Percentiles rank a stretch among this genome's conserved stretches.
phyloP scores from a whole-genome alignment of 2,888 invertebrate genomes.

The Apamea sordens region DNA sequence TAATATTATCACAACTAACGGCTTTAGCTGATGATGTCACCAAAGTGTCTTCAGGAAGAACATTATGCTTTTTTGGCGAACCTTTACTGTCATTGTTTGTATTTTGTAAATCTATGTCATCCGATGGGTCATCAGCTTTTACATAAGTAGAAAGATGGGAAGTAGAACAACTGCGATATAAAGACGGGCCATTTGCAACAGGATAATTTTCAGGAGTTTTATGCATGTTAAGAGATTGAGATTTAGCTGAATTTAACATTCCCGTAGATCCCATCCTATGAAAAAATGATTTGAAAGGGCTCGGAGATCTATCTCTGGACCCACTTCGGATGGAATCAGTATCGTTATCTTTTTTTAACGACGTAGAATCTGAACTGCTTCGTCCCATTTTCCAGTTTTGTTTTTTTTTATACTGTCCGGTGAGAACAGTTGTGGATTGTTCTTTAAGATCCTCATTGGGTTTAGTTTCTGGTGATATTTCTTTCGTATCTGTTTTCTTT shows the following conservation, averaged over 20 bases:
- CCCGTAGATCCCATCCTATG: conserved; percentile 94
- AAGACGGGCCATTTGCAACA: conserved; percentile 85
- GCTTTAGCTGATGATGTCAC: conserved; percentile 90
- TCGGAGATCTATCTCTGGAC: conserved; percentile 90
- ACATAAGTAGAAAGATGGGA: conserved; percentile 94
- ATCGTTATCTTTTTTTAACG: conserved; percentile 86
- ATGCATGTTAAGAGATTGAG: conserved; percentile 84
- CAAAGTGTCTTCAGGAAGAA: conserved; percentile 82
- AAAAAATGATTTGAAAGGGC: conserved; percentile 93
- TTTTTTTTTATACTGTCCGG: conserved; percentile 89
- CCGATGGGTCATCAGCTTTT: conserved; percentile 95
- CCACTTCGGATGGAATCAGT: conserved; percentile 87
- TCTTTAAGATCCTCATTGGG: conserved; percentile 77
- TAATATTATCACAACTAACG: conserved; percentile 93
- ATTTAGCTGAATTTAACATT: conserved; percentile 92
- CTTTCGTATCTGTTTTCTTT: conserved; percentile 92
- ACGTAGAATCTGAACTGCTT: conserved; percentile 87
- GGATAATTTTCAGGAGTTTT: conserved; percentile 82
- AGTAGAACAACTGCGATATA: conserved; percentile 94
- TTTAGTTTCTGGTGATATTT: conserved; percentile 84
- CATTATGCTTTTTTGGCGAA: conserved; percentile 80
- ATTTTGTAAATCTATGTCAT: conserved; percentile 92
- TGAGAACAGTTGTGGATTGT: conserved; percentile 79
- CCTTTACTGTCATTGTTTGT: conserved; percentile 81
- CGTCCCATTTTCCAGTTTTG: conserved; percentile 91